Percentiles rank a stretch among this genome's conserved stretches.
These are phyloP conservation scores for Hyperoplus lanceolatus DNA, from an alignment of 2,797 vertebrate genomes.

Conservation along the genomic window DNA sequence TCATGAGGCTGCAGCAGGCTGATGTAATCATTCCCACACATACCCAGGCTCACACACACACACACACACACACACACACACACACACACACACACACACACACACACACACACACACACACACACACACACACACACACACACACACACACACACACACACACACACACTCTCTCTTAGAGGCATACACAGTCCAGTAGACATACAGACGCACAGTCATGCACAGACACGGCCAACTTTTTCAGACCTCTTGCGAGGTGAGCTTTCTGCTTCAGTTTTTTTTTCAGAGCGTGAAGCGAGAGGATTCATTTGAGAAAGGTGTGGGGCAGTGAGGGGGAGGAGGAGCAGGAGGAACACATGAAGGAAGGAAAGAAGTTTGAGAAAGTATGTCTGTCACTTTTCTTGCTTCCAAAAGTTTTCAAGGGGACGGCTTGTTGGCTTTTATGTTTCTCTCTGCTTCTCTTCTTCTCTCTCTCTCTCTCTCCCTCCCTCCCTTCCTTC, in stretches of 20 bases:
- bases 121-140: constrained; percentile 19
- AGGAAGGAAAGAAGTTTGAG: constrained; percentile 8
- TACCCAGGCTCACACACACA: constrained; percentile 71
- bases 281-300: constrained; percentile 60
- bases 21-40: constrained; percentile 93
- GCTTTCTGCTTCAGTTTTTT: constrained; percentile 69
- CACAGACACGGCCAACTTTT: constrained; percentile 78
- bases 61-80: constrained; percentile 47
- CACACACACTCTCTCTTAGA: neutral
- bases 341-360: constrained; percentile 26
- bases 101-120: constrained; percentile 49
- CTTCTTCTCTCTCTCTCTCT: constrained; percentile 28
- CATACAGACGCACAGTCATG: constrained; percentile 81
- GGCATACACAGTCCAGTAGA: constrained; percentile 68
- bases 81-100: constrained; percentile 36
- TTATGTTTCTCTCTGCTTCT: constrained; percentile 28
- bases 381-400: constrained; percentile 48
- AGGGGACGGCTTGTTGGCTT: constrained; percentile 61
- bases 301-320: constrained; percentile 70
- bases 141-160: neutral
- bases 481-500: constrained; percentile 21
- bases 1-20: constrained; percentile 88
- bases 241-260: constrained; percentile 58
- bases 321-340: constrained; percentile 31
- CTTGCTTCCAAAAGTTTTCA: constrained; percentile 60